Conservation (phyloP, 2,888 invertebrate species). For the Lymantria dispar region DNA sequence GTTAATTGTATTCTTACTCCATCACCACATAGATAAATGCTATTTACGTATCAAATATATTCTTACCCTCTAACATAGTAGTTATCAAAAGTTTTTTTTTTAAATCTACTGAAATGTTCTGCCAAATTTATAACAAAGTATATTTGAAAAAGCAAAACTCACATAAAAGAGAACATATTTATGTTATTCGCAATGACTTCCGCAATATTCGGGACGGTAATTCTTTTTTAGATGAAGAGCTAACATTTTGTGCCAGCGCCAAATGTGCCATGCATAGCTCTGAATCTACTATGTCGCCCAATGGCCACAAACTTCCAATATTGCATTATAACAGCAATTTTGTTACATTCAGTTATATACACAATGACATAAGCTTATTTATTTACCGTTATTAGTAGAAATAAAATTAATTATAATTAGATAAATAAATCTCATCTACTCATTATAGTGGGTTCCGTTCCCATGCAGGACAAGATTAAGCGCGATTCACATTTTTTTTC, state of each 20-base stretch:
- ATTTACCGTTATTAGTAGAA: not conserved
- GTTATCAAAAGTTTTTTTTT: too few relatives aligned
- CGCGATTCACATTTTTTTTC: too few relatives aligned
- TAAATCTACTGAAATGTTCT: not conserved
- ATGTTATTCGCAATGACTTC: conserved; percentile 44
- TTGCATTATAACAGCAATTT: conserved; percentile 34
- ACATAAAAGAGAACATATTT: conserved; percentile 37
- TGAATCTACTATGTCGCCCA: conserved; percentile 49
- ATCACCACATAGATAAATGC: too few relatives aligned
- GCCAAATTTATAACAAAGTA: conserved; percentile 15
- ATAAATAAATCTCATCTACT: not conserved
- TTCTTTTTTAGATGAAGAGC: conserved; percentile 44
- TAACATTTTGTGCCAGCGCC: conserved; percentile 43
- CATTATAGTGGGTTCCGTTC: not conserved
- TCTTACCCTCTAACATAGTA: too few relatives aligned
- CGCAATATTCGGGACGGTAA: conserved; percentile 43
- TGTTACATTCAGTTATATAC: conserved; percentile 39
- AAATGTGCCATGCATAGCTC: conserved; percentile 53
- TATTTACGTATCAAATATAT: too few relatives aligned
- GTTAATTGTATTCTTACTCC: too few relatives aligned
- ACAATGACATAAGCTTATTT: conserved; percentile 20
- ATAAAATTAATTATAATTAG: not conserved
- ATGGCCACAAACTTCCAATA: conserved; percentile 32
- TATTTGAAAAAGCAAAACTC: conserved; percentile 23
- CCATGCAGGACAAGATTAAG: too few relatives aligned